Evolutionary conservation across 2,113 vertebrate genomes (phyloP).

Genomic region (Burhinus oedicnemus): DNA sequence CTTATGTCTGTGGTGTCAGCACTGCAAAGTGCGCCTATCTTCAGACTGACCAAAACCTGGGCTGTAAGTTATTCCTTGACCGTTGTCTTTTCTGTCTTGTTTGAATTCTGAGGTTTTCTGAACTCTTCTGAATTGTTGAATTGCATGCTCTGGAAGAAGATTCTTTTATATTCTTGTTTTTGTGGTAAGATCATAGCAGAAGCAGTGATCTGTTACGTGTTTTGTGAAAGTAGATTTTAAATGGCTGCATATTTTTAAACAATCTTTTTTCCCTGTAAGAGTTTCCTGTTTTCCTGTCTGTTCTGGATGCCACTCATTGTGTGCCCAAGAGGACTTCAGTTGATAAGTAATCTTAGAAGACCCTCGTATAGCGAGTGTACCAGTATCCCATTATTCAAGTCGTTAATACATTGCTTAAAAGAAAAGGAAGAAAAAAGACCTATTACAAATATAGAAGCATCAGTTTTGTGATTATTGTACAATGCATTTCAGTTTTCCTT

Average conservation of each 20-base stretch:
- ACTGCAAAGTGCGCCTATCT: conserved; percentile 94
- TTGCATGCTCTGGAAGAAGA: not conserved
- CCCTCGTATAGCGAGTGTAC: not conserved
- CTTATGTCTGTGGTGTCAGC: conserved; percentile 95
- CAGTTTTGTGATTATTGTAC: not conserved
- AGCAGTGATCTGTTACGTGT: not conserved
- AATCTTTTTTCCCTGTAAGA: not conserved
- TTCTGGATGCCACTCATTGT: not conserved
- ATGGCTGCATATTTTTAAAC: not conserved
- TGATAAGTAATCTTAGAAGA: not conserved
- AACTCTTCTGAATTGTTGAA: not conserved
- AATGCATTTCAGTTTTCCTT: not conserved
- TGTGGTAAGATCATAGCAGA: not conserved
- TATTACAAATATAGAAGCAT: not conserved
- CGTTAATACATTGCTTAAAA: not conserved
- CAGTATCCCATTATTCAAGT: not conserved
- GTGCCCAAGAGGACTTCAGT: not conserved
- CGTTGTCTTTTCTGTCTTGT: not conserved
- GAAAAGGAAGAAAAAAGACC: not conserved
- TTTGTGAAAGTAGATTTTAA: not conserved
- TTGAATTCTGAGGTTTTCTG: not conserved
- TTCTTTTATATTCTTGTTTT: not conserved
- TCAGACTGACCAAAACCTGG: conserved; percentile 96
- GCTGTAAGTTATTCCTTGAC: conserved; percentile 83
- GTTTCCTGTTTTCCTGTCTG: not conserved